Evolutionary conservation across 2,797 vertebrate species (phyloP).

Genomic region (Characodon lateralis): DNA sequence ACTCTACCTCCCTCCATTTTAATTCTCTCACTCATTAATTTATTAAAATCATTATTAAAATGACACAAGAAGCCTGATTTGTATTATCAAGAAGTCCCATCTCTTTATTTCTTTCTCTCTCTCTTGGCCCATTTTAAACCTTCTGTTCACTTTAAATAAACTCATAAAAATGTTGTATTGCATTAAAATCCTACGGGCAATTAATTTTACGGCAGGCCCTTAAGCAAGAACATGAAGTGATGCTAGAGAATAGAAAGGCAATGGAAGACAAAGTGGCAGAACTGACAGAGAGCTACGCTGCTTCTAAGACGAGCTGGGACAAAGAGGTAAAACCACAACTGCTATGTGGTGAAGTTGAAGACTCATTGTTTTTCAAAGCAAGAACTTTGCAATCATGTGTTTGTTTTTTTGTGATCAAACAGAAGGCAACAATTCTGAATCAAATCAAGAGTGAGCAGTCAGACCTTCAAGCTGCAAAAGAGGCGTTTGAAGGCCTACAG

Average conservation of each 20-base stretch:
- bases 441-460: slow-evolving; percentile 70
- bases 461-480: slow-evolving; percentile 73
- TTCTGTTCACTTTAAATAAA: slow-evolving; percentile 94
- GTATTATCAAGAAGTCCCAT: slow-evolving; percentile 79
- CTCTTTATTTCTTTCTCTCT: slow-evolving; percentile 15
- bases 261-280: slow-evolving; percentile 87
- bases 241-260: slow-evolving; percentile 88
- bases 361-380: background rate
- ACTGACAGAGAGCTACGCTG: slow-evolving; percentile 84
- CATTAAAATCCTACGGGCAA: slow-evolving; percentile 97
- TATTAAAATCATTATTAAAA: slow-evolving; percentile 98
- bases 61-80: slow-evolving; percentile 96
- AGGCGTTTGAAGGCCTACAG: slow-evolving; percentile 67
- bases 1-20: slow-evolving; percentile 61
- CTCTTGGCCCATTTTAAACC: slow-evolving; percentile 84
- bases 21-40: slow-evolving; percentile 93
- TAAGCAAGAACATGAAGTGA: slow-evolving; percentile 94
- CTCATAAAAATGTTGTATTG: slow-evolving; percentile 98
- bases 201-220: slow-evolving; percentile 99
- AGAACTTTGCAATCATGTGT: background rate
- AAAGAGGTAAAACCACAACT: slow-evolving; percentile 79
- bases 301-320: slow-evolving; percentile 83
- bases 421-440: slow-evolving; percentile 78
- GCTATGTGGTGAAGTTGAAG: background rate
- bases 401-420: slow-evolving; percentile 18